phyloP scores from a whole-genome alignment of 2,797 vertebrate species.

The Hipposideros larvatus region DNA sequence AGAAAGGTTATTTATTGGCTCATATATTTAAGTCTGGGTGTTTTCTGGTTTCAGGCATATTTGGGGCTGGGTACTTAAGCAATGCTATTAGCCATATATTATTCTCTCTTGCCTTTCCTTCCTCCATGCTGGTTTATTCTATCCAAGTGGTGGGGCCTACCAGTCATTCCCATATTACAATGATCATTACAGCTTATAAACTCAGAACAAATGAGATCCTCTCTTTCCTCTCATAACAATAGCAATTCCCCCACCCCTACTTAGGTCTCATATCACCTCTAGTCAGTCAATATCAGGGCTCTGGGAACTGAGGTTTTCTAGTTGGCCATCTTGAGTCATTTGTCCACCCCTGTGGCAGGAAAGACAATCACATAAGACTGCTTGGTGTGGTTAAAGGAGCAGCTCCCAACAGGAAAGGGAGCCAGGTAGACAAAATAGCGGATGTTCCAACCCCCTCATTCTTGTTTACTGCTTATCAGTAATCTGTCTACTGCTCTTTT shows the following conservation, averaged over 20 bases:
- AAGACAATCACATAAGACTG: neutral
- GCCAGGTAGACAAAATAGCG: slow-evolving; percentile 6
- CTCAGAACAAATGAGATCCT: neutral
- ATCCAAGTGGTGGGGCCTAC: neutral
- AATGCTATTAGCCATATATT: neutral
- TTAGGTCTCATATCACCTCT: neutral
- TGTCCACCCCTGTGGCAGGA: neutral
- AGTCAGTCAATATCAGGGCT: neutral
- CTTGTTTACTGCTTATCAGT: neutral
- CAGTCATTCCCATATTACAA: neutral
- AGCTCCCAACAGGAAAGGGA: neutral
- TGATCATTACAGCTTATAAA: neutral
- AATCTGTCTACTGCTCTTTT: neutral
- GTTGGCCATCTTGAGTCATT: neutral
- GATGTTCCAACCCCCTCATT: neutral
- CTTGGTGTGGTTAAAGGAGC: neutral
- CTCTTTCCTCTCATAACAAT: neutral
- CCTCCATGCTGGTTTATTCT: neutral
- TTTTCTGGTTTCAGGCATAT: neutral
- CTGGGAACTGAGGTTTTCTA: neutral
- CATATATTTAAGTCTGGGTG: neutral
- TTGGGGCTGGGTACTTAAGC: neutral
- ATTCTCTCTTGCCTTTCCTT: neutral
- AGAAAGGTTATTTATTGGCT: neutral
- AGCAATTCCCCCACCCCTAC: neutral